phyloP scores from a whole-genome alignment of 2,888 invertebrate genomes.

The Napeogenes inachia region DNA sequence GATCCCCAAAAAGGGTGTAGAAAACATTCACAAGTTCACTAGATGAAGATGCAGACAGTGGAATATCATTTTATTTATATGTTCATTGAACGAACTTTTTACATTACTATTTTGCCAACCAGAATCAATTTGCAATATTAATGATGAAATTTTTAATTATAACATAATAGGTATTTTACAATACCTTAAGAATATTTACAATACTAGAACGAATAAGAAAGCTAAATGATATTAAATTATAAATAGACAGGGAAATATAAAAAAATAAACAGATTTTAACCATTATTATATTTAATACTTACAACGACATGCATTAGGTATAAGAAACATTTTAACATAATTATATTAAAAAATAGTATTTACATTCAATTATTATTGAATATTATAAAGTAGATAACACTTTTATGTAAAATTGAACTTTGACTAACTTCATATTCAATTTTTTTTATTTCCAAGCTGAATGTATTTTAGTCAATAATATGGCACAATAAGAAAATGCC shows the following conservation, averaged over 20 bases:
- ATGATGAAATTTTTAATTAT: not conserved
- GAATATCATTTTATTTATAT: too few species aligned
- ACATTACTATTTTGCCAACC: too few species aligned
- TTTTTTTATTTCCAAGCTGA: not conserved
- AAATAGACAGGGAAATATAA: not conserved
- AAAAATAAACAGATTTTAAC: not conserved
- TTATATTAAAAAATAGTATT: not conserved
- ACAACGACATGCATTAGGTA: slow-evolving; percentile 9
- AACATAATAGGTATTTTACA: too few species aligned
- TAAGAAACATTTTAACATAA: slow-evolving; percentile 1
- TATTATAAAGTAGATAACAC: not conserved
- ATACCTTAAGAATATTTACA: too few species aligned
- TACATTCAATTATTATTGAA: not conserved
- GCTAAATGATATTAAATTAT: too few species aligned
- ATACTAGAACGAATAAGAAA: too few species aligned
- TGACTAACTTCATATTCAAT: too few species aligned
- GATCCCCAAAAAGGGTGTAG: too few species aligned
- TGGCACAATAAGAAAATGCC: slow-evolving; percentile 2
- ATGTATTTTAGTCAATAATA: not conserved
- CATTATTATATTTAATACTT: not conserved
- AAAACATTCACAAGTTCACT: too few species aligned
- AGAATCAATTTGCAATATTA: not conserved
- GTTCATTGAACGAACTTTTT: too few species aligned
- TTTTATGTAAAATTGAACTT: not conserved
- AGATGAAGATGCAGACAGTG: too few species aligned